These are phyloP conservation scores for Bufo gargarizans DNA, from an alignment of 2,113 vertebrate species.

Conservation along the genomic window DNA sequence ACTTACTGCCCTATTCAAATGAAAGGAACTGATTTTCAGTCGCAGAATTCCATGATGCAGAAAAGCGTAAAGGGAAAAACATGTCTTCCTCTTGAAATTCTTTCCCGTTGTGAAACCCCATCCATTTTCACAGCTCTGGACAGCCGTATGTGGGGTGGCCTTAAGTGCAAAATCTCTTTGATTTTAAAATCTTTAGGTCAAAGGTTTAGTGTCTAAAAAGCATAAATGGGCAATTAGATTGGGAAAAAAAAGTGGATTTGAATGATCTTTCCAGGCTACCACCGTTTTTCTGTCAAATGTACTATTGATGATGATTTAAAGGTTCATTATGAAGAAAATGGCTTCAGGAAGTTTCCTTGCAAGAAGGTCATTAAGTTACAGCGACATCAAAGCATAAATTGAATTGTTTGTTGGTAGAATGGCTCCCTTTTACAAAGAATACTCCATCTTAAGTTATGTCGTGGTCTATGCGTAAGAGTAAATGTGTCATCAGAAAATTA, in stretches of 20 bases:
- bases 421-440: neutral
- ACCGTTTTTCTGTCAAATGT: neutral
- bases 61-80: no score
- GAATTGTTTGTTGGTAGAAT: constrained; percentile 8
- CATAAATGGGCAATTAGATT: constrained; percentile 15
- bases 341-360: constrained; percentile 21
- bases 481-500: no score
- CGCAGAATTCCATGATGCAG: no score
- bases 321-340: constrained; percentile 48
- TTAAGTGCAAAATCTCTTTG: neutral
- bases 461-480: no score
- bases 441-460: neutral
- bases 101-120: neutral
- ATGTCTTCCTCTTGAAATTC: no score
- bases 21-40: no score
- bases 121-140: neutral
- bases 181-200: constrained; percentile 13
- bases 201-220: neutral
- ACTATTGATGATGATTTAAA: constrained; percentile 49
- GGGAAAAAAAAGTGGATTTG: neutral
- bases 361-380: constrained; percentile 26
- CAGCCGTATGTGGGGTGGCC: neutral
- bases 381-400: constrained; percentile 42
- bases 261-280: constrained; percentile 9
- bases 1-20: no score